phyloP scores from a whole-genome alignment of 2,113 vertebrate species.

The Macaca nemestrina region DNA sequence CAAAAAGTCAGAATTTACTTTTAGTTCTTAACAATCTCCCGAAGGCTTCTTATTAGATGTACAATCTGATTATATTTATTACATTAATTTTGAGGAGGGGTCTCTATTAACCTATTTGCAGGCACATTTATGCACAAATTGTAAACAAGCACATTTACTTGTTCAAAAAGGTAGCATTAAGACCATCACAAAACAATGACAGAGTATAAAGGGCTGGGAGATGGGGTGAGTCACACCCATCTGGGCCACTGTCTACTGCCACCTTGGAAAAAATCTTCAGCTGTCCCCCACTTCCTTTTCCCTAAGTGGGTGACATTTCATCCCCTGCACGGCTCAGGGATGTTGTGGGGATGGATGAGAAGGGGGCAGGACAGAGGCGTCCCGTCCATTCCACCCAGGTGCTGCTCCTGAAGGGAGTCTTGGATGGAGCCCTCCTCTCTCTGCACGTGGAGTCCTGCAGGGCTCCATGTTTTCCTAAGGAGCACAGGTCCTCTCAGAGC shows the following conservation, averaged over 20 bases:
- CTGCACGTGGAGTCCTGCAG: rapidly evolving
- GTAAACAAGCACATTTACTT: background rate
- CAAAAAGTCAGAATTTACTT: background rate
- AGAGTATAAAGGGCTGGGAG: background rate
- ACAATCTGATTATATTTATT: rapidly evolving
- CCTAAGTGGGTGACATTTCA: rapidly evolving
- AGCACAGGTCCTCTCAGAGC: background rate
- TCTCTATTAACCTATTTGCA: no score
- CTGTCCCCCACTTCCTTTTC: background rate
- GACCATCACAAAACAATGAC: background rate
- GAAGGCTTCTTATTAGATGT: rapidly evolving
- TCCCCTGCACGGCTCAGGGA: background rate
- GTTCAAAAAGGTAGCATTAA: background rate
- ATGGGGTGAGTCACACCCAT: no score
- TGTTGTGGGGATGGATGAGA: background rate
- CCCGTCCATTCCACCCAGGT: rapidly evolving
- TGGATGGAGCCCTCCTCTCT: background rate
- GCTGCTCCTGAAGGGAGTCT: background rate
- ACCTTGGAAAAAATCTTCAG: background rate
- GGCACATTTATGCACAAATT: no score
- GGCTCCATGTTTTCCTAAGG: background rate
- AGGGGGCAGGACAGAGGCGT: background rate
- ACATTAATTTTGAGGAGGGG: background rate
- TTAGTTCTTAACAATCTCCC: background rate
- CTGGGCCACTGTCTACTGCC: no score